A percentile compares a stretch with the other conserved stretches of the same genome.
These are phyloP conservation scores for Micronycteris hirsuta DNA, from an alignment of 2,113 vertebrate species.

Conservation along the genomic window DNA sequence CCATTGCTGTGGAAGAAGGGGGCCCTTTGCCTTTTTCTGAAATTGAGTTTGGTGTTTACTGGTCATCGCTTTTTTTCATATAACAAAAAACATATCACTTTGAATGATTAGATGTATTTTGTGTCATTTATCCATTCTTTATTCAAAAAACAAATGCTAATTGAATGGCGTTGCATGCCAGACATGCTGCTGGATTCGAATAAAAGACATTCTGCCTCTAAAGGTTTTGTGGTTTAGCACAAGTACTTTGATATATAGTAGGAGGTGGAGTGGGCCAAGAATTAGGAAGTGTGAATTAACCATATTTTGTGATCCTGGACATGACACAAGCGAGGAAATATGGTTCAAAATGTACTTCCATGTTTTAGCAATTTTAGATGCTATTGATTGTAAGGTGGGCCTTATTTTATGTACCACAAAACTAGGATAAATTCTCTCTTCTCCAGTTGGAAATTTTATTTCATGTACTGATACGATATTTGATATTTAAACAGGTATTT, in stretches of 20 bases:
- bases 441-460: not conserved
- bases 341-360: not conserved
- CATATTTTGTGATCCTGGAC: not conserved
- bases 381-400: not conserved
- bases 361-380: not conserved
- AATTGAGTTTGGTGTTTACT: not conserved
- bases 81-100: not conserved
- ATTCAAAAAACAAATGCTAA: not conserved
- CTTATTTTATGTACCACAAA: not conserved
- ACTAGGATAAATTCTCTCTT: not conserved
- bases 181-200: not conserved
- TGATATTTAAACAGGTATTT: not conserved
- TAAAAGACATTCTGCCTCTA: not conserved
- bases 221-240: not conserved
- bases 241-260: not conserved
- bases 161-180: not conserved
- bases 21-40: not conserved
- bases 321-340: not conserved
- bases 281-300: not conserved
- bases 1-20: not conserved
- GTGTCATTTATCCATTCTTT: not conserved
- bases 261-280: not conserved
- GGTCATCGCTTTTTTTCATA: not conserved
- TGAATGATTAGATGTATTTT: not conserved
- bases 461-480: not conserved